Evolutionary conservation across 2,113 vertebrate genomes (phyloP).

Genomic region (Clarias batrachus): DNA sequence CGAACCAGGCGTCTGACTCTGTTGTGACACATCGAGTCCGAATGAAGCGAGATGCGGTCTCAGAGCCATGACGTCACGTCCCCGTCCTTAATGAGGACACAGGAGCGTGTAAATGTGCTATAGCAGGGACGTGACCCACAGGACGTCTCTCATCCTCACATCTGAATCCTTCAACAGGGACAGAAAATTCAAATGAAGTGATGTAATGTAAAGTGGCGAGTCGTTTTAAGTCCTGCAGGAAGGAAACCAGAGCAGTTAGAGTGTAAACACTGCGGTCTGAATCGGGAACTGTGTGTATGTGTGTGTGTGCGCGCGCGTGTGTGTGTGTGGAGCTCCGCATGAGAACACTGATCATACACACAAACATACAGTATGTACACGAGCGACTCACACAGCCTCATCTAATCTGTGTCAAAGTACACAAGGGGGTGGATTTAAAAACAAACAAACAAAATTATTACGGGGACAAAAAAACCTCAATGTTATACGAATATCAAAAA

Average conservation of each 20-base stretch:
- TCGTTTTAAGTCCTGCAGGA: constrained; percentile 19
- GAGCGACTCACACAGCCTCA: constrained; percentile 5
- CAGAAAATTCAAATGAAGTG: constrained; percentile 32
- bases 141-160: constrained; percentile 24
- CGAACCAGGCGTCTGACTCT: constrained; percentile 34
- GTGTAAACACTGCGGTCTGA: constrained; percentile 17
- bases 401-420: constrained; percentile 14
- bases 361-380: constrained; percentile 42
- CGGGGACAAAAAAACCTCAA: not conserved
- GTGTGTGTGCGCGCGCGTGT: not conserved
- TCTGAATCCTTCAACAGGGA: constrained; percentile 36
- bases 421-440: constrained; percentile 1
- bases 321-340: not conserved
- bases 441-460: not conserved
- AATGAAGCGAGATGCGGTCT: constrained; percentile 33
- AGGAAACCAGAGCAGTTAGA: constrained; percentile 9
- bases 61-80: constrained; percentile 9
- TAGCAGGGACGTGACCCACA: constrained; percentile 26
- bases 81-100: constrained; percentile 20
- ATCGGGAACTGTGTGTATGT: constrained; percentile 1
- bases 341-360: constrained; percentile 36
- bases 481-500: not conserved
- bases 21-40: constrained; percentile 24
- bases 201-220: constrained; percentile 26
- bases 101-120: constrained; percentile 35